Conservation (phyloP, 2,113 vertebrate genomes). For the Mionectes macconnelli region DNA sequence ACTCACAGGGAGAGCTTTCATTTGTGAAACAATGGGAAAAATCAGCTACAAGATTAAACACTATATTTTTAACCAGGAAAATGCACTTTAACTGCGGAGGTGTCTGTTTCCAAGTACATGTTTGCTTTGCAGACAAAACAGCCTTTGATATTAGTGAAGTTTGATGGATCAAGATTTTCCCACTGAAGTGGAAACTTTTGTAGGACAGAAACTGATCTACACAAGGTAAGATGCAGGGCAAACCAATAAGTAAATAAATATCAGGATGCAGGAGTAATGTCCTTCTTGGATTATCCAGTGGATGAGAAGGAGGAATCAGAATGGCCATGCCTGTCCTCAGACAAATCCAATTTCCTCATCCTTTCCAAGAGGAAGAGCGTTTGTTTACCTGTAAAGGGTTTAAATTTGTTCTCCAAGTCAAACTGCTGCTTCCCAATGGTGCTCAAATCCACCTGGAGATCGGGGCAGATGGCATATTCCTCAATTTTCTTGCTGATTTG, state of each 20-base stretch:
- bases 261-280: neutral
- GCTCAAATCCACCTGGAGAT: slow-evolving; percentile 88
- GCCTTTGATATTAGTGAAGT: neutral
- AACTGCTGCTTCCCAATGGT: slow-evolving; percentile 94
- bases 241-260: neutral
- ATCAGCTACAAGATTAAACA: neutral
- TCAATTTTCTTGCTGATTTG: slow-evolving; percentile 94
- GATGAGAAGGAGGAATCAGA: neutral
- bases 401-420: slow-evolving; percentile 95
- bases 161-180: neutral
- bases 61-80: neutral
- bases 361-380: neutral
- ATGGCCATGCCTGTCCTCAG: neutral
- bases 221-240: neutral
- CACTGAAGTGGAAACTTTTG: neutral
- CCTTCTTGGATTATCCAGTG: neutral
- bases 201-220: neutral
- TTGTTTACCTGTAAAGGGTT: slow-evolving; percentile 88
- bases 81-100: neutral
- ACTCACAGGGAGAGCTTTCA: neutral
- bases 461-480: slow-evolving; percentile 94
- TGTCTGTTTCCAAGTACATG: neutral
- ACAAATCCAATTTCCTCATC: neutral
- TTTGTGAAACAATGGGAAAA: neutral
- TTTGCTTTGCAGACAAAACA: neutral